Percentiles rank a stretch among this genome's conserved stretches.
These are phyloP conservation scores for Seriola dumerili DNA, from an alignment of 2,113 vertebrate genomes.

Conservation along the genomic window DNA sequence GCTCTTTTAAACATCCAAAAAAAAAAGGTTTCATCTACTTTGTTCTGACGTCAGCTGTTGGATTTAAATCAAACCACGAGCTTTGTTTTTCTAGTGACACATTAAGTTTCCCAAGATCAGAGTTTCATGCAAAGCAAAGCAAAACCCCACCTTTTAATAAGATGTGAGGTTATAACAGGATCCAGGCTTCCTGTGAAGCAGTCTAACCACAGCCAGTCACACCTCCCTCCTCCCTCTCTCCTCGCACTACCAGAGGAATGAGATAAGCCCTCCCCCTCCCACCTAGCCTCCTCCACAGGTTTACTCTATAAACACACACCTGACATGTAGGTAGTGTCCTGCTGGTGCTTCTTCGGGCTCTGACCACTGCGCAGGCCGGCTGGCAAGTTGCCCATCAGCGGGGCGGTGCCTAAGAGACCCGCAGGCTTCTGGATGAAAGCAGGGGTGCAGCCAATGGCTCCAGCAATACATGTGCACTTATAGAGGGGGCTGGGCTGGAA, in stretches of 20 bases:
- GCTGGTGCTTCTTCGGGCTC: conserved; percentile 80
- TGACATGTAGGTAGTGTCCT: conserved; percentile 89
- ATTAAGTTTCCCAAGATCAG: neutral
- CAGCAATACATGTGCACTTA: conserved; percentile 93
- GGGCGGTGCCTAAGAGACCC: conserved; percentile 74
- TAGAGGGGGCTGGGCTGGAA: conserved; percentile 92
- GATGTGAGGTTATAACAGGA: neutral
- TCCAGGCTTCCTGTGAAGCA: conserved; percentile 7
- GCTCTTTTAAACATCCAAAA: too few relatives aligned
- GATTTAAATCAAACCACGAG: neutral
- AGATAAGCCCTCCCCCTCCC: neutral
- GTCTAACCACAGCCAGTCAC: conserved; percentile 27
- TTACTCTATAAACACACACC: conserved; percentile 84
- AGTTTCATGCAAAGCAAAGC: conserved; percentile 1
- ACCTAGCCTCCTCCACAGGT: conserved; percentile 11
- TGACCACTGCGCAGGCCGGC: conserved; percentile 75
- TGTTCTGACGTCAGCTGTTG: neutral
- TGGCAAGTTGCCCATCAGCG: conserved; percentile 70
- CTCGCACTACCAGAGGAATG: conserved; percentile 16
- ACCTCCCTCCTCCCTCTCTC: neutral
- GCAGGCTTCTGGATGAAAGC: conserved; percentile 86
- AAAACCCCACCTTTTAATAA: neutral
- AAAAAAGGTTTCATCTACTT: neutral
- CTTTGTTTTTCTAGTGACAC: neutral
- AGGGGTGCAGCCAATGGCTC: conserved; percentile 94